Conservation (phyloP, 2,888 invertebrate species). For the Parnassius smintheus region DNA sequence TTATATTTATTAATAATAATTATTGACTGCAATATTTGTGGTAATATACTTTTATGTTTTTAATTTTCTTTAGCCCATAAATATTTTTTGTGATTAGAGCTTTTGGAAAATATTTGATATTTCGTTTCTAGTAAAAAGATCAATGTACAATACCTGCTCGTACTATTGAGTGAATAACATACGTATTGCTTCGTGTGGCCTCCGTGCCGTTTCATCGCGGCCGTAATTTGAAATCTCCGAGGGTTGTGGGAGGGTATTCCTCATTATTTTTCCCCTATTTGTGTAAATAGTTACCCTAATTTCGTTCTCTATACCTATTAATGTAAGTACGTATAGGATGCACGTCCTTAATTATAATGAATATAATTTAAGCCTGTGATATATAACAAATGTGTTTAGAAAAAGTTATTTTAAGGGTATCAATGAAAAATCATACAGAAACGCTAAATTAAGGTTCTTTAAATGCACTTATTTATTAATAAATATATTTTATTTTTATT, state of each 20-base stretch:
- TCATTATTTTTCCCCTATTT: constrained; percentile 80
- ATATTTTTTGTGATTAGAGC: constrained; percentile 3
- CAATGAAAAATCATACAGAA: constrained; percentile 46
- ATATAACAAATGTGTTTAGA: constrained; percentile 74
- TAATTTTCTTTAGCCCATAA: constrained; percentile 23
- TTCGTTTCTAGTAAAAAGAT: constrained; percentile 44
- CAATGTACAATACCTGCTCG: constrained; percentile 52
- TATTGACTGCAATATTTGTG: constrained; percentile 11
- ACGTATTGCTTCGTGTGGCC: constrained; percentile 46
- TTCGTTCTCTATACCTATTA: constrained; percentile 67
- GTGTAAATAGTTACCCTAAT: constrained; percentile 80
- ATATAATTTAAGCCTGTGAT: constrained; percentile 81
- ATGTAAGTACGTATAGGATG: constrained; percentile 74
- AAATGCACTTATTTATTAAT: not conserved
- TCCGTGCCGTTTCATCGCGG: constrained; percentile 47
- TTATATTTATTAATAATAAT: constrained; percentile 30
- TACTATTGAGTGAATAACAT: constrained; percentile 60
- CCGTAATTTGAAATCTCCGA: constrained; percentile 76
- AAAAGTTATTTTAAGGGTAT: constrained; percentile 62
- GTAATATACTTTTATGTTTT: constrained; percentile 13
- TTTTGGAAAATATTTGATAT: constrained; percentile 7
- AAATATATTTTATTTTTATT: not conserved
- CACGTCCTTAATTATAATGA: constrained; percentile 76
- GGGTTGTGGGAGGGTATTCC: constrained; percentile 79
- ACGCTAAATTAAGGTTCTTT: constrained; percentile 9